Conservation (phyloP, 2,888 invertebrate genomes). For the Rhorus exstirpatorius region DNA sequence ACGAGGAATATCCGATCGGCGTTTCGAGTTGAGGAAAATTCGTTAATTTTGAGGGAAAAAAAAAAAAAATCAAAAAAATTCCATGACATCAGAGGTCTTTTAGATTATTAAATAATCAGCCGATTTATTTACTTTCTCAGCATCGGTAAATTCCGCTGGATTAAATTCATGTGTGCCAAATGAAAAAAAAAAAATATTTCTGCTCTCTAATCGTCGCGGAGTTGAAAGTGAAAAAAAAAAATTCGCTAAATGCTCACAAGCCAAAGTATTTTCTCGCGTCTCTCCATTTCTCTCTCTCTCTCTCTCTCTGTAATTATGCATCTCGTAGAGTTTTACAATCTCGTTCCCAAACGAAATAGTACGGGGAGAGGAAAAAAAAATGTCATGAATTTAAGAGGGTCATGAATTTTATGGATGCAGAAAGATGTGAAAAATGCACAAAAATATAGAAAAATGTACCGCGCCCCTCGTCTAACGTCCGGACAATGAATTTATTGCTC, state of each 20-base stretch:
- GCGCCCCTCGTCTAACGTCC: no score
- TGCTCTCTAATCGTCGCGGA: conserved; percentile 22
- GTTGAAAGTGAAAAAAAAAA: conserved; percentile 1
- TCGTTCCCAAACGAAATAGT: conserved; percentile 28
- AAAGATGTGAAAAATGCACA: no score
- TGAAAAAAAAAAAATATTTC: conserved; percentile 7
- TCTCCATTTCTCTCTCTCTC: no score
- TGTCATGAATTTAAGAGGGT: not conserved
- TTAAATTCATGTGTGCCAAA: conserved; percentile 50
- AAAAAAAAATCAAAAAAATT: no score
- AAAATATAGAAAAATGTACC: no score
- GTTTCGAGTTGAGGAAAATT: conserved; percentile 71
- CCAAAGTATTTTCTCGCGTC: conserved; percentile 66
- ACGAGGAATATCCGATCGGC: conserved; percentile 69
- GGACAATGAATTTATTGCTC: no score
- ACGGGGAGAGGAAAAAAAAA: not conserved
- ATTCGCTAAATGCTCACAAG: conserved; percentile 45
- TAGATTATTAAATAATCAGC: not conserved
- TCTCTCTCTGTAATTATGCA: conserved; percentile 37
- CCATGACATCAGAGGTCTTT: conserved; percentile 58
- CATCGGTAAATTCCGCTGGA: conserved; percentile 29
- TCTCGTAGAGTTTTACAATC: conserved; percentile 48
- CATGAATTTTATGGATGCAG: not conserved
- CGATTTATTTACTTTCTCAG: conserved; percentile 6
- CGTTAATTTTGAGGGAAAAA: conserved; percentile 15